These are phyloP conservation scores for Podarcis lilfordi DNA, from an alignment of 2,797 vertebrate genomes.

Conservation along the genomic window DNA sequence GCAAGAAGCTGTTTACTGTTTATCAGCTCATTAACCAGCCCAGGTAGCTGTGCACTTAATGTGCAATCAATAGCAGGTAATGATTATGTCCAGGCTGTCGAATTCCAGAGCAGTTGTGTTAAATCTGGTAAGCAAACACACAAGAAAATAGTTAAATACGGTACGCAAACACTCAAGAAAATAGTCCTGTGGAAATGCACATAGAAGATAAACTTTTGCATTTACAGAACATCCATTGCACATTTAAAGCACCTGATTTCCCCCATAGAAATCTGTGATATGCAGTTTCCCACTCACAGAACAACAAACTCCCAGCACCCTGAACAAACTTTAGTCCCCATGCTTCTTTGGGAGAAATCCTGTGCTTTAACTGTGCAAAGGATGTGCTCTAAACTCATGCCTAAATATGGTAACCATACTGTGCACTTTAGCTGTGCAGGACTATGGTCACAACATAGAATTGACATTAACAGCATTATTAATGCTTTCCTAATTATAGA, in stretches of 20 bases:
- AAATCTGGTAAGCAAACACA: neutral
- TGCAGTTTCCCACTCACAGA: too few relatives aligned
- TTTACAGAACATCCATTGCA: too few relatives aligned
- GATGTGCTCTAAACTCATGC: too few relatives aligned
- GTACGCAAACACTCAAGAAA: neutral
- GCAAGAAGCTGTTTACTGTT: neutral
- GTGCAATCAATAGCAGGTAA: neutral
- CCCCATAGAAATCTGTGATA: too few relatives aligned
- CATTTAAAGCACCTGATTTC: too few relatives aligned
- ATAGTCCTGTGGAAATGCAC: neutral
- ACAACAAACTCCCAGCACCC: too few relatives aligned
- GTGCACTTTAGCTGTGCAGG: too few relatives aligned
- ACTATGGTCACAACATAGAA: neutral
- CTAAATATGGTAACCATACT: too few relatives aligned
- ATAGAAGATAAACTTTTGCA: neutral
- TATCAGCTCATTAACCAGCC: neutral
- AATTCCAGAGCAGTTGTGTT: neutral
- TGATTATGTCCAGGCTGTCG: neutral
- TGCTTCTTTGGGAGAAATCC: too few relatives aligned
- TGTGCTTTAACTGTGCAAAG: neutral
- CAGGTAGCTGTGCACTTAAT: neutral
- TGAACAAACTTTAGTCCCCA: neutral
- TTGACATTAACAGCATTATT: neutral
- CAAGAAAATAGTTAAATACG: neutral
- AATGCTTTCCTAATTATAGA: too few relatives aligned